Base-by-base conservation (phyloP, 1,140 invertebrate species). In the Penaeus japonicus region DNA sequence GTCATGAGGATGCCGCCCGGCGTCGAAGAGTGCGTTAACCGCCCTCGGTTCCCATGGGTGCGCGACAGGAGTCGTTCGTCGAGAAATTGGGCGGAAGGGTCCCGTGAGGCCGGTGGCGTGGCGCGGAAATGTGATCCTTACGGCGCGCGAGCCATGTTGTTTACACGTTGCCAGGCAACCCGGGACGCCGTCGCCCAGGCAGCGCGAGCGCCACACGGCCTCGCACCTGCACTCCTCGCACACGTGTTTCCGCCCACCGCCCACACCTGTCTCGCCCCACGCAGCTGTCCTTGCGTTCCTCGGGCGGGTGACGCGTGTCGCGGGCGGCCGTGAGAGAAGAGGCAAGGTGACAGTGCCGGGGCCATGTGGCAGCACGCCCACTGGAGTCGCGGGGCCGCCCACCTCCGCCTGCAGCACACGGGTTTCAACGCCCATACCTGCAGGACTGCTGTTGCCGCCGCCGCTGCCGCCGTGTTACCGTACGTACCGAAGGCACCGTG, bases 131-230 rank as follows among this genome's bases (percentile, higher is more conserved):
- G 70, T 24, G 84, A 7, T 3, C 47, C 17, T 85, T 27, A 27
- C n/a, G 70, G 30, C 70, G 35, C 53, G 1, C 20, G 30, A 20
- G 70, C n/a, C 55, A 78, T 80, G 54, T 86, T 86, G 84, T 86
- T 86, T 86, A 86, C 77, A 86, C 84, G 84, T 86, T 86, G 84
- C 84, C 84, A 79, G 77, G 84, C 84, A 86, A 86, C 84, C 78
- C 84, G 77, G 77, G 84, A 79, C 84, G 73, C 84, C 30, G 54
- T 55, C 75, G 84, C n/a, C 27, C 35, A 55, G 54, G 84, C 54
- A 39, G 84, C 57, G 55, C 55, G 78, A 47, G 73, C 73, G 35
- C 75, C 75, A 79, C 55, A 62, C 75, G 73, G 75, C 73, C 54
- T 54, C 53, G 17, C 75, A 85, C 70, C 27, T 73, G 82, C 54